Evolutionary conservation across 2,113 vertebrate genomes (phyloP).

Genomic region (Gnathonemus echidnorhynchus): DNA sequence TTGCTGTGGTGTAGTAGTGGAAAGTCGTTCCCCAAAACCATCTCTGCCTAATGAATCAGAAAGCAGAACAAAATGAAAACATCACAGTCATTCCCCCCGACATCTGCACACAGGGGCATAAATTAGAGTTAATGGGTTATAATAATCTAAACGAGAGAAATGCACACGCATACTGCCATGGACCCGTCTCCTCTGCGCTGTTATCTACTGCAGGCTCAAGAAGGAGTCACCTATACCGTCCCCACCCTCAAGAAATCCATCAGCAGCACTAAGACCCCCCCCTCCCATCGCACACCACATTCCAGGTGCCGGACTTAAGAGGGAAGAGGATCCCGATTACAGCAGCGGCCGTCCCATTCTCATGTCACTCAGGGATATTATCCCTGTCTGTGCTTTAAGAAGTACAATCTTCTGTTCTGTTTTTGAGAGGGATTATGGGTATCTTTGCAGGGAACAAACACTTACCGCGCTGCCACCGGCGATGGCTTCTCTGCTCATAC

Average conservation of each 20-base stretch:
- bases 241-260: background rate
- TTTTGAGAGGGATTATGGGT: background rate
- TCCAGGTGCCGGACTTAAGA: background rate
- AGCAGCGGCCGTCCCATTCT: background rate
- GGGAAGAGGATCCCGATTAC: background rate
- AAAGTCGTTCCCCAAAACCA: slow-evolving; percentile 3
- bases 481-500: background rate
- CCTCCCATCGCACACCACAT: background rate
- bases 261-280: background rate
- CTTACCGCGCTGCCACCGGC: background rate
- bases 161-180: background rate
- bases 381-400: background rate
- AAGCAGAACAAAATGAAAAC: slow-evolving; percentile 9
- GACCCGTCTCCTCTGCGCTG: background rate
- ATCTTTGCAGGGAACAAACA: background rate
- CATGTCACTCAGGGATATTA: background rate
- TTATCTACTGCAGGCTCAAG: background rate
- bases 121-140: slow-evolving; percentile 32
- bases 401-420: background rate
- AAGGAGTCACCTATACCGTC: background rate
- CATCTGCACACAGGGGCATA: slow-evolving; percentile 10
- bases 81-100: background rate
- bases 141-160: slow-evolving; percentile 27
- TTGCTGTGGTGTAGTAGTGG: background rate
- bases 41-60: slow-evolving; percentile 23